Evolutionary conservation across 2,797 vertebrate species (phyloP).

Genomic region (Chelonia mydas): DNA sequence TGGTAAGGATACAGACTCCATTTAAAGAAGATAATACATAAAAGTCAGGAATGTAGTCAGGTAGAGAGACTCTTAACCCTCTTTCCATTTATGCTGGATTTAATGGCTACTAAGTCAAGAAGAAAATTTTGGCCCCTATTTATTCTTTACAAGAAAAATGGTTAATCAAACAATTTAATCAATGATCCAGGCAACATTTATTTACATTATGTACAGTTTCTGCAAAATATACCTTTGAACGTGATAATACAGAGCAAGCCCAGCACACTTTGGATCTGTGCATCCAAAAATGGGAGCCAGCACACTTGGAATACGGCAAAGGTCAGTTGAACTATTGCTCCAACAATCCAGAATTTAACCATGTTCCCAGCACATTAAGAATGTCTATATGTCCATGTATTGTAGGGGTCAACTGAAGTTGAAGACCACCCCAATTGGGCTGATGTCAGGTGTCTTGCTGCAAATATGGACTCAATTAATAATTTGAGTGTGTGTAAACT

Average conservation of each 20-base stretch:
- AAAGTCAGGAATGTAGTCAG: background rate
- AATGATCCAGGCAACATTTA: background rate
- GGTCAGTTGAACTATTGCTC: background rate
- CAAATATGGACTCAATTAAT: background rate
- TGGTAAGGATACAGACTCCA: background rate
- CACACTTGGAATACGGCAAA: background rate
- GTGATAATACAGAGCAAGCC: background rate
- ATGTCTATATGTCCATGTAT: background rate
- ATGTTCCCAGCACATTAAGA: background rate
- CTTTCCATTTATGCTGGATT: background rate
- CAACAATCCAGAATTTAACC: background rate
- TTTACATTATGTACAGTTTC: background rate
- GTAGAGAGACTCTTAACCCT: background rate
- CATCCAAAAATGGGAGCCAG: background rate
- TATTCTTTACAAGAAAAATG: background rate
- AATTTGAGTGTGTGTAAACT: background rate
- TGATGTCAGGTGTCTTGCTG: accelerated
- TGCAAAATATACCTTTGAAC: background rate
- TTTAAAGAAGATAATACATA: background rate
- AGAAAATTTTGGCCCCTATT: background rate
- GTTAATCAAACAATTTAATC: background rate
- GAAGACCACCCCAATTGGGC: background rate
- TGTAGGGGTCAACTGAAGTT: background rate
- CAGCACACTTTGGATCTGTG: background rate
- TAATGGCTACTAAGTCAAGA: background rate